Conservation (phyloP, 2,113 vertebrate species). For the Cisticola juncidis region DNA sequence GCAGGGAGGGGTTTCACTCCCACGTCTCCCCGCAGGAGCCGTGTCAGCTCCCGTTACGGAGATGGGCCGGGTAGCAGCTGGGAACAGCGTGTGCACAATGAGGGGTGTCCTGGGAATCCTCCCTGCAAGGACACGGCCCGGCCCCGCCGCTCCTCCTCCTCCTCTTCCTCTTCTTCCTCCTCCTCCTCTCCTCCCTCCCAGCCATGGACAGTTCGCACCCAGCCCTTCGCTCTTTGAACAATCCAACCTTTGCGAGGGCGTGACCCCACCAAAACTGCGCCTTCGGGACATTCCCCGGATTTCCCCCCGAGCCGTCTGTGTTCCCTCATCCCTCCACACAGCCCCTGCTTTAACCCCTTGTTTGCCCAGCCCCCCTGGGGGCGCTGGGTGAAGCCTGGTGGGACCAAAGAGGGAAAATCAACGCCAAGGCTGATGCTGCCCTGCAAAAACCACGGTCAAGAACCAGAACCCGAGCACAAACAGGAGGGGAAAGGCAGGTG, state of each 20-base stretch:
- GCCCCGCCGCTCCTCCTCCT: not conserved
- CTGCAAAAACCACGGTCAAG: not conserved
- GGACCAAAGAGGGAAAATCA: not conserved
- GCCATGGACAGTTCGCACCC: not conserved
- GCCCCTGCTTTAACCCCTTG: not conserved
- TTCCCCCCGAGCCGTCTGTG: fast-evolving
- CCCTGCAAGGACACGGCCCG: not conserved
- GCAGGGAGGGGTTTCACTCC: not conserved
- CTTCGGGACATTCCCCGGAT: not conserved
- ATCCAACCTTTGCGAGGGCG: not conserved
- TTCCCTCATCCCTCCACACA: not conserved
- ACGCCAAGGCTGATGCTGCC: not conserved
- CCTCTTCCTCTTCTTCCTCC: not conserved
- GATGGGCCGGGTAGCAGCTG: conserved; percentile 31
- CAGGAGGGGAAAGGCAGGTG: not conserved
- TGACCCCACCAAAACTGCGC: not conserved
- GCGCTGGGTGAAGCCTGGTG: not conserved
- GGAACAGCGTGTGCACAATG: not conserved
- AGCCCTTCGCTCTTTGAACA: fast-evolving
- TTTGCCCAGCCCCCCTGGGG: not conserved
- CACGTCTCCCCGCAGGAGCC: not conserved
- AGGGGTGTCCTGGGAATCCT: conserved; percentile 28
- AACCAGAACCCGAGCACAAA: too few relatives aligned
- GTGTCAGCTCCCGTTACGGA: conserved; percentile 49
- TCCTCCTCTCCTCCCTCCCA: not conserved